Evolutionary conservation across 2,113 vertebrate species (phyloP).

Genomic region (Diphyllodes magnificus): DNA sequence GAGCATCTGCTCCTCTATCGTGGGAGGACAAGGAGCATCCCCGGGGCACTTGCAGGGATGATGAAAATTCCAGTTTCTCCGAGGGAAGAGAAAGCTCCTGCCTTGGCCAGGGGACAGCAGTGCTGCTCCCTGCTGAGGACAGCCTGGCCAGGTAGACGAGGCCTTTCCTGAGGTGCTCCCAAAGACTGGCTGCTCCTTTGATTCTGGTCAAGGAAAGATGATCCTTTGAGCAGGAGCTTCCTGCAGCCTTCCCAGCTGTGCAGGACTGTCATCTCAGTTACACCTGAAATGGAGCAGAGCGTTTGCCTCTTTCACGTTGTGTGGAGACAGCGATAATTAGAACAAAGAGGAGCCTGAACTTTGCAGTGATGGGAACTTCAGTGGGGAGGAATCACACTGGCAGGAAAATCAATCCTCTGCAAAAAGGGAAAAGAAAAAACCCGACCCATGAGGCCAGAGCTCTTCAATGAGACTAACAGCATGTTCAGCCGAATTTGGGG

Average conservation of each 20-base stretch:
- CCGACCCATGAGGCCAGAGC: not conserved
- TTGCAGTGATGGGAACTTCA: not conserved
- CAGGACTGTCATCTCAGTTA: slow-evolving; percentile 21
- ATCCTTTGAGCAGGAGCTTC: not conserved
- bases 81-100: not conserved
- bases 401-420: slow-evolving; percentile 42
- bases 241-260: slow-evolving; percentile 26
- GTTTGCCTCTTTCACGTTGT: not conserved
- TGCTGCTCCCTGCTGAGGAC: not conserved
- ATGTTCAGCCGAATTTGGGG: not conserved
- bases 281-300: slow-evolving; percentile 35
- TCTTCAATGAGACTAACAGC: not conserved
- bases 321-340: slow-evolving; percentile 37
- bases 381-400: not conserved
- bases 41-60: not conserved
- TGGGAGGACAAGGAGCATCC: not conserved
- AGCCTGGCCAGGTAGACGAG: not conserved
- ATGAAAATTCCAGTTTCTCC: not conserved
- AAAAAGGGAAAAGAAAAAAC: not conserved
- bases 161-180: not conserved
- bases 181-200: not conserved
- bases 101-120: not conserved
- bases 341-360: slow-evolving; percentile 41
- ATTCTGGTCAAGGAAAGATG: not conserved
- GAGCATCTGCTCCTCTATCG: not conserved